These are phyloP conservation scores for Leptinotarsa peninsularis DNA, from an alignment of 2,888 invertebrate species.

Conservation along the genomic window DNA sequence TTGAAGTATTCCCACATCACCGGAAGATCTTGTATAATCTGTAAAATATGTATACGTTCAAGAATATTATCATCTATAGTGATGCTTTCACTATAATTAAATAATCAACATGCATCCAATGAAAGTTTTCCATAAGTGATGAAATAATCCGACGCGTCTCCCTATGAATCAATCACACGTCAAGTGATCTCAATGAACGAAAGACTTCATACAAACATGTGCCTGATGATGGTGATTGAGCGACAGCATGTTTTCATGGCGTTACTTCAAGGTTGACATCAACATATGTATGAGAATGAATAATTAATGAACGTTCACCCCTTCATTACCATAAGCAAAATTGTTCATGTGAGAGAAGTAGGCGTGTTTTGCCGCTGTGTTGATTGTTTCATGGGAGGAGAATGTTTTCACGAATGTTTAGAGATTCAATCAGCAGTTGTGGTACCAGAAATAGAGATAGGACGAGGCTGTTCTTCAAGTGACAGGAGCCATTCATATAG, in stretches of 20 bases:
- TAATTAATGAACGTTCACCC: background rate
- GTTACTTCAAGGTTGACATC: background rate
- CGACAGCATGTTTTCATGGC: background rate
- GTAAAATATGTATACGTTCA: too few species aligned
- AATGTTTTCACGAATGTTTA: background rate
- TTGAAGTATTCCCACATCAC: too few species aligned
- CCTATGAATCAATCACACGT: background rate
- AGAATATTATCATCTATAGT: too few species aligned
- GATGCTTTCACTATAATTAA: too few species aligned
- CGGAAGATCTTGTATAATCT: too few species aligned
- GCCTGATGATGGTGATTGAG: background rate
- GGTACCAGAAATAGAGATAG: background rate
- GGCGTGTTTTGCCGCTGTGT: background rate
- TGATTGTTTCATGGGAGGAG: background rate
- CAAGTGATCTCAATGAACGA: background rate
- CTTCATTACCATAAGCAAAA: conserved; percentile 12
- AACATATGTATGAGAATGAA: conserved; percentile 17
- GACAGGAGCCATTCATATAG: too few species aligned
- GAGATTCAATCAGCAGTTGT: background rate
- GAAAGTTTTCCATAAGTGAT: too few species aligned
- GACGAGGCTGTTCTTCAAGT: too few species aligned
- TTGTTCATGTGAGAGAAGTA: conserved; percentile 11
- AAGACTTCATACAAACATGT: background rate
- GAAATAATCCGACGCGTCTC: too few species aligned
- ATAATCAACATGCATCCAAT: too few species aligned